These are phyloP conservation scores for Rugalucina vietnamica DNA, from an alignment of 2,888 invertebrate species.

Conservation along the genomic window DNA sequence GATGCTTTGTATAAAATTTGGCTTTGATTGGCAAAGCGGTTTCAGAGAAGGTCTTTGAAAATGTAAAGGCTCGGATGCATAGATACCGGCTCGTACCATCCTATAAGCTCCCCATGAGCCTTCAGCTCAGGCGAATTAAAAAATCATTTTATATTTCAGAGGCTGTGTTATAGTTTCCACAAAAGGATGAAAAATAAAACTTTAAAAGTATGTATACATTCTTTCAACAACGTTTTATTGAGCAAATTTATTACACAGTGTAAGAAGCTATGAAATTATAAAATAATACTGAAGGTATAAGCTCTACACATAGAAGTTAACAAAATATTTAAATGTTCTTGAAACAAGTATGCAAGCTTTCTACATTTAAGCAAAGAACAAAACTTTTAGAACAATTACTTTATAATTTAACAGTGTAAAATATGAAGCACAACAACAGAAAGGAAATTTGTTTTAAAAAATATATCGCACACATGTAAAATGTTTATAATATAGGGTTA, in stretches of 20 bases:
- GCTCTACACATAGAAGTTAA: too few relatives aligned
- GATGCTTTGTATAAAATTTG: too few relatives aligned
- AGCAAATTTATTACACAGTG: neutral
- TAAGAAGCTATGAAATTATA: neutral
- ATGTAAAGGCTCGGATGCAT: too few relatives aligned
- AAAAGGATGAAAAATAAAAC: neutral
- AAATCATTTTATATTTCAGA: too few relatives aligned
- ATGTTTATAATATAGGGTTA: too few relatives aligned
- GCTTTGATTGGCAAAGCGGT: too few relatives aligned
- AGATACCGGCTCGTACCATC: too few relatives aligned
- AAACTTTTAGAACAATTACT: neutral
- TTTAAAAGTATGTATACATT: neutral
- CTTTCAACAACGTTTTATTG: neutral
- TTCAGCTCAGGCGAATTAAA: too few relatives aligned
- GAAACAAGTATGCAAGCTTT: neutral
- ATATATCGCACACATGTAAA: neutral
- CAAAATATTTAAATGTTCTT: too few relatives aligned
- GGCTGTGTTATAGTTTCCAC: too few relatives aligned
- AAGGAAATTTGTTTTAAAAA: neutral
- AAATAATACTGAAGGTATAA: neutral
- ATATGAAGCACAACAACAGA: neutral
- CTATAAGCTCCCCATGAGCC: too few relatives aligned
- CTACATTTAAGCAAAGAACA: neutral
- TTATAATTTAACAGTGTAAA: neutral
- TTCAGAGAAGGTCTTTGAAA: too few relatives aligned